Evolutionary conservation across 1,140 invertebrate genomes (phyloP), one percentile per base, ranked within the genome.

Genomic region (Pararge aegeria): DNA sequence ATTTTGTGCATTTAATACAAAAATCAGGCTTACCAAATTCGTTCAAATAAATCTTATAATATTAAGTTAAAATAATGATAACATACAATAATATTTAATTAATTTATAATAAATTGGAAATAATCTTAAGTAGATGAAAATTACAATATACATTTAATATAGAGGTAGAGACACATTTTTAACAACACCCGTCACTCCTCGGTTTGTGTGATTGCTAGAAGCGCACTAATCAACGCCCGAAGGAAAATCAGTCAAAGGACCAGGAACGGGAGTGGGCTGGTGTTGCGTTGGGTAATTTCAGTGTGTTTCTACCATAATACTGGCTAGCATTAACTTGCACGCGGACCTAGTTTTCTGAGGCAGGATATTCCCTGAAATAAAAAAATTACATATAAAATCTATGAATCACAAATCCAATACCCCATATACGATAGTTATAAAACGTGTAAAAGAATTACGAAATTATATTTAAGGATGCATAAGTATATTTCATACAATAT

Each of bases 341-440:
- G 62, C 0, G 80, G 78, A 3, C 80, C 83, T 12, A 83, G 66
- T 51, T 86, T 86, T 29, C 80, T 65, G 12, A 86, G 64, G 57
- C 83, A 86, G 37, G 72, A 69, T 1, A 86, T 49, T 34, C 83
- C 83, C 83, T 86, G 80, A 40, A 81, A 74, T 9, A 66, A 51
- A 9, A 37, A 18, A 18, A 49, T 51, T 29, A 5, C 21, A 55
- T 16, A 42, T 10, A 20, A 34, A 6, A 16, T 18, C 29, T 6
- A 13, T 10, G 13, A n/a, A 30, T 46, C 15, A n/a, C 2, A 15
- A 19, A 56, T 27, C n/a, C n/a, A 18, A 37, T 12, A 37, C 9
- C 2, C 3, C n/a, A 13, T 37, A 12, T 37, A 24, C n/a, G n/a
- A n/a, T n/a, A n/a, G n/a, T n/a, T n/a, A n/a, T n/a, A n/a, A n/a